Evolutionary conservation across 2,888 invertebrate species (phyloP).

Genomic region (Drosophila flavopinicola): DNA sequence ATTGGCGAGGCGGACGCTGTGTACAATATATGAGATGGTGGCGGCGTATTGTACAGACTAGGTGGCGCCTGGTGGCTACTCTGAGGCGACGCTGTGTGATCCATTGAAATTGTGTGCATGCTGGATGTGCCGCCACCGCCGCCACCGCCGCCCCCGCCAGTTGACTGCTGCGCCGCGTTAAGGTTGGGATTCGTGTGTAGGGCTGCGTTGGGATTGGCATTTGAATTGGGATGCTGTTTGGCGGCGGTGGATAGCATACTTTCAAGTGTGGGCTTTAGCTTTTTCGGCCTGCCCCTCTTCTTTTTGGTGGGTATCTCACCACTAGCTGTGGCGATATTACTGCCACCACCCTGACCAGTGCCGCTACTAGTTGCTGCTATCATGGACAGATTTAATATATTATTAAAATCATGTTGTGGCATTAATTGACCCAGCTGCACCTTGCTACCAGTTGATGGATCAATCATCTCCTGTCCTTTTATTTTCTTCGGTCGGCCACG

Average conservation of each 20-base stretch:
- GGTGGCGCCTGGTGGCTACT: conserved; percentile 61
- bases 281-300: conserved; percentile 94
- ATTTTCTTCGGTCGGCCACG: conserved; percentile 94
- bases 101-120: conserved; percentile 49
- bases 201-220: background rate
- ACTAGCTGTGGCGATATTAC: conserved; percentile 72
- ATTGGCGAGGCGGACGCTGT: conserved; percentile 79
- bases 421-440: conserved; percentile 51
- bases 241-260: conserved; percentile 37
- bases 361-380: conserved; percentile 37
- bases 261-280: conserved; percentile 87
- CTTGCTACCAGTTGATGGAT: conserved; percentile 86
- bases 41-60: conserved; percentile 65
- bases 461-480: conserved; percentile 83
- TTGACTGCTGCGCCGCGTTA: conserved; percentile 78
- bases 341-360: background rate
- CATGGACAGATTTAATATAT: conserved; percentile 79
- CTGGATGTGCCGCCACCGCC: conserved; percentile 1
- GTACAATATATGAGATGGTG: conserved; percentile 70
- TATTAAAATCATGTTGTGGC: conserved; percentile 85
- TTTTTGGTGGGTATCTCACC: conserved; percentile 90
- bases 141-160: conserved; percentile 41
- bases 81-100: conserved; percentile 63
- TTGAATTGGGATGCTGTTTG: conserved; percentile 81
- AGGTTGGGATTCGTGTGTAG: conserved; percentile 26